Conservation (phyloP, 1,140 invertebrate genomes). For the Sycophaga agraensis region DNA sequence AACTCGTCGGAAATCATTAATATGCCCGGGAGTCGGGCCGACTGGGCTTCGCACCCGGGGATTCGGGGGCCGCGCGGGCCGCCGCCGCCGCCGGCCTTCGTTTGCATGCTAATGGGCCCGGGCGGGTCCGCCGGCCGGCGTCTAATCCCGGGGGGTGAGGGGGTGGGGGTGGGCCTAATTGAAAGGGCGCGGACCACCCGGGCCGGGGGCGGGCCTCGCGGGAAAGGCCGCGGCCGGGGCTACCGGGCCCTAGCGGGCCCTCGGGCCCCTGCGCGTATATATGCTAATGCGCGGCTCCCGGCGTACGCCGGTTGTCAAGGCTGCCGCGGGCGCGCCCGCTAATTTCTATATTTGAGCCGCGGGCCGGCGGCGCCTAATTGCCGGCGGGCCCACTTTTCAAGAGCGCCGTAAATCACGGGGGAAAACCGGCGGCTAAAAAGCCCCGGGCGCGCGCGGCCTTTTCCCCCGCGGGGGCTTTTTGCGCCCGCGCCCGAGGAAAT, state of each 20-base stretch:
- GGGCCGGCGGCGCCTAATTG: conserved; percentile 1
- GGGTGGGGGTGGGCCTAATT: too few relatives aligned
- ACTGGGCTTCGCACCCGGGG: conserved; percentile 14
- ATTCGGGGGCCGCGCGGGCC: not conserved
- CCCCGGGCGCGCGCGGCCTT: too few relatives aligned
- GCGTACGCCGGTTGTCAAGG: conserved; percentile 46
- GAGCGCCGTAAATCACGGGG: not conserved
- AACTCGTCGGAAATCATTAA: conserved; percentile 15
- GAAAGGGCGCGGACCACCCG: conserved; percentile 32
- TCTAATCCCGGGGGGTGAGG: conserved; percentile 33
- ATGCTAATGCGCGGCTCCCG: conserved; percentile 55
- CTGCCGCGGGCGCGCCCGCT: conserved; percentile 2
- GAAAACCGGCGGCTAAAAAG: not conserved
- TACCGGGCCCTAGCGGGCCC: not conserved
- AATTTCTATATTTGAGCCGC: conserved; percentile 4
- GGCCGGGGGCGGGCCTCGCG: too few relatives aligned
- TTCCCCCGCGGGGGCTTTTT: not conserved
- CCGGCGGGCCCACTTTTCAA: not conserved
- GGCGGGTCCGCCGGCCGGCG: conserved; percentile 35
- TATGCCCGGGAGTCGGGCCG: conserved; percentile 16
- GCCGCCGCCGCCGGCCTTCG: conserved; percentile 25
- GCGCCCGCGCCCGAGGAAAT: not conserved
- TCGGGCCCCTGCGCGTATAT: conserved; percentile 49
- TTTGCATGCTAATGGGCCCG: conserved; percentile 38
- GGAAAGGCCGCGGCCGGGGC: too few relatives aligned